These are phyloP conservation scores for Hydrozoanthus gracilis DNA, from an alignment of 92 coral and sea anemone genomes.

Conservation along the genomic window DNA sequence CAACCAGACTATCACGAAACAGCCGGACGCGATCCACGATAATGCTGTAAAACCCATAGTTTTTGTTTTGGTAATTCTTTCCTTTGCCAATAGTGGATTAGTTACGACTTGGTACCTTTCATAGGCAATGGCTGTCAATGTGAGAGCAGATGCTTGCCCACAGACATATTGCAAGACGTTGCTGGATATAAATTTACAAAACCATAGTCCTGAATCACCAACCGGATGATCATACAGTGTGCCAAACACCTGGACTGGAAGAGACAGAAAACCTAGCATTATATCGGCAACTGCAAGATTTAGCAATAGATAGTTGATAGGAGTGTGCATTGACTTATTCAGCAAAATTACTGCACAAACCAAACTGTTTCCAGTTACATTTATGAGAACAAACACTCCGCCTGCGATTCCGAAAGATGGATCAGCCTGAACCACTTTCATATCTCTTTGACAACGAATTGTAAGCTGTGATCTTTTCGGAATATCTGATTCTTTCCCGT, in stretches of 20 bases:
- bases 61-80: not conserved
- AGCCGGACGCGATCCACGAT: not conserved
- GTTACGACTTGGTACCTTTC: not conserved
- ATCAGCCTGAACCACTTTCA: not conserved
- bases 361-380: not conserved
- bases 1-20: not conserved
- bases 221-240: not conserved
- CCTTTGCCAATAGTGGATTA: not conserved
- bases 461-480: not conserved
- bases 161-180: not conserved
- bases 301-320: not conserved
- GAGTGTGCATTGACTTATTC: constrained; percentile 8
- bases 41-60: not conserved
- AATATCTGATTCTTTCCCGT: no score
- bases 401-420: not conserved
- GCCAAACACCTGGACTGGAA: not conserved
- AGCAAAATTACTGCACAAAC: not conserved
- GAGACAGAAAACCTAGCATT: not conserved
- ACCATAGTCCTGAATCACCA: not conserved
- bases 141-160: constrained; percentile 11
- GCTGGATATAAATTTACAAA: not conserved
- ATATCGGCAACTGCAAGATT: constrained; percentile 13
- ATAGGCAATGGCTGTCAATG: not conserved
- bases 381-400: not conserved
- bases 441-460: not conserved